phyloP scores from a whole-genome alignment of 2,113 vertebrate species.

The Heloderma charlesbogerti region DNA sequence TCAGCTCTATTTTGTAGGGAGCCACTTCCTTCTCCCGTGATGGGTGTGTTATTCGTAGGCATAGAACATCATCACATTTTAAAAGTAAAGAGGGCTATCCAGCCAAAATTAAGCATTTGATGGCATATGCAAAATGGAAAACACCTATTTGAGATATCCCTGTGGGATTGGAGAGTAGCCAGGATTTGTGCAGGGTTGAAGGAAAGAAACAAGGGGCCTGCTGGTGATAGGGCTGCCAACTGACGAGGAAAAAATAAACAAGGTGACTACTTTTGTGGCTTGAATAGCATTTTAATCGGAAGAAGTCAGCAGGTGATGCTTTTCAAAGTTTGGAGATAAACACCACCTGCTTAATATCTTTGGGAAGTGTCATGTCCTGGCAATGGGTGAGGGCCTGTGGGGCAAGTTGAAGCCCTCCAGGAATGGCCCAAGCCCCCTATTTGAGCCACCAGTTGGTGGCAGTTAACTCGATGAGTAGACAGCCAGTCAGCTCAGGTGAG shows the following conservation, averaged over 20 bases:
- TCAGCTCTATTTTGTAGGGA: neutral
- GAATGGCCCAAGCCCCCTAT: neutral
- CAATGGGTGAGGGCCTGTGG: neutral
- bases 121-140: neutral
- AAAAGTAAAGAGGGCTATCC: neutral
- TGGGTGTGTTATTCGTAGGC: neutral
- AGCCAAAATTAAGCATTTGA: neutral
- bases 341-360: neutral
- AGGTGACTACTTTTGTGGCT: neutral
- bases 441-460: neutral
- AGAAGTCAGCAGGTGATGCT: neutral
- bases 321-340: neutral
- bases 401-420: neutral
- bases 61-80: neutral
- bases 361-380: neutral
- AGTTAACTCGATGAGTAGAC: neutral
- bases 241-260: neutral
- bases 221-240: neutral
- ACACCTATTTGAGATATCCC: neutral
- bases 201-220: neutral
- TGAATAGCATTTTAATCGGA: neutral
- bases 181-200: neutral
- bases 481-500: neutral
- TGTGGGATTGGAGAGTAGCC: neutral
- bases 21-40: neutral